Evolutionary conservation across 2,797 vertebrate genomes (phyloP).

Genomic region (Molossus molossus): DNA sequence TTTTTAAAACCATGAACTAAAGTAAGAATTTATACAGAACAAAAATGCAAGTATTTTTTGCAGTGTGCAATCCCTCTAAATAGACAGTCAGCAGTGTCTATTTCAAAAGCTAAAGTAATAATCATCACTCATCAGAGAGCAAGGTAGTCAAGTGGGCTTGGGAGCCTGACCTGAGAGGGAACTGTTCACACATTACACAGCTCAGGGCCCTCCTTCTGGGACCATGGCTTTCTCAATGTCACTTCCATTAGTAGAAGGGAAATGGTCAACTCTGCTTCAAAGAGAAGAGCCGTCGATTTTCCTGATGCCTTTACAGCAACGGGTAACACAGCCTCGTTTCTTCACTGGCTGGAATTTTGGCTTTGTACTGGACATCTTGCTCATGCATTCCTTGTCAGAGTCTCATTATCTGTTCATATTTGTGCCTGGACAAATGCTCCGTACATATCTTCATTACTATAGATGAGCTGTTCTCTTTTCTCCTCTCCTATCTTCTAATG

Average conservation of each 20-base stretch:
- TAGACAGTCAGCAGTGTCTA: not conserved
- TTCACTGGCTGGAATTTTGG: not conserved
- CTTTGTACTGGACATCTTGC: not conserved
- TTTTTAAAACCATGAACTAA: slow-evolving; percentile 59
- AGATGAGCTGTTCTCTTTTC: slow-evolving; percentile 28
- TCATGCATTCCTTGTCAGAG: not conserved
- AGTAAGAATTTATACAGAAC: slow-evolving; percentile 61
- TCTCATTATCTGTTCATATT: not conserved
- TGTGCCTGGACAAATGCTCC: not conserved
- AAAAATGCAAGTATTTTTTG: slow-evolving; percentile 45
- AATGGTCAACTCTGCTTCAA: slow-evolving; percentile 2
- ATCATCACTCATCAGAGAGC: slow-evolving; percentile 52
- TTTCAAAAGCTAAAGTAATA: slow-evolving; percentile 65
- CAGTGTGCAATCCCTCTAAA: not conserved
- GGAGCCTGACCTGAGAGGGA: slow-evolving; percentile 36
- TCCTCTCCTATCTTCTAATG: not conserved
- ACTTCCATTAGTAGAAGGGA: slow-evolving; percentile 29
- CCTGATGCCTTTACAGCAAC: not conserved
- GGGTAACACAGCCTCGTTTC: not conserved
- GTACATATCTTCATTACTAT: not conserved
- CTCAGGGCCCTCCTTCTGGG: slow-evolving; percentile 23
- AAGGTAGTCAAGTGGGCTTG: slow-evolving; percentile 3
- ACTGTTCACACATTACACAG: not conserved
- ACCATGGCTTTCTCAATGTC: slow-evolving; percentile 36
- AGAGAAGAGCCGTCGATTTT: slow-evolving; percentile 53